A percentile compares a stretch with the other conserved stretches of the same genome.
phyloP scores from a whole-genome alignment of 2,888 invertebrate species.

The Andrena dorsata region DNA sequence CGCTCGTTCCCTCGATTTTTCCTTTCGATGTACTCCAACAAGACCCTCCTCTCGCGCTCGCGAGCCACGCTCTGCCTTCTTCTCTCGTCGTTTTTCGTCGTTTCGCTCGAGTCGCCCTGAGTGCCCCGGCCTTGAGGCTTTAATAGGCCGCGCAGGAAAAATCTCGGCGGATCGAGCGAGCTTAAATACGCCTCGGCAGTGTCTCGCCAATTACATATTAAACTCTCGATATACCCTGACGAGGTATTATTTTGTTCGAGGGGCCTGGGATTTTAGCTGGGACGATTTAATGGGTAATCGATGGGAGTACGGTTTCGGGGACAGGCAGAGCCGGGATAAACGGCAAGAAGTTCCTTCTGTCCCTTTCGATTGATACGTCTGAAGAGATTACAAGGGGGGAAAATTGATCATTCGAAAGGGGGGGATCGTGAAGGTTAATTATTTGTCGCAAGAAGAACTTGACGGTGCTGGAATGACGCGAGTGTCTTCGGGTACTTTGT shows the following conservation, averaged over 20 bases:
- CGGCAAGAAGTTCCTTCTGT: constrained; percentile 18
- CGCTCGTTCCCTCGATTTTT: constrained; percentile 5
- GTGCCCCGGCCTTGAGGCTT: constrained; percentile 6
- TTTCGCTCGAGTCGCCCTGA: background rate
- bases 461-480: background rate
- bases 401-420: background rate
- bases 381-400: background rate
- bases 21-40: constrained; percentile 1
- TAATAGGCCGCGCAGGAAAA: constrained; percentile 7
- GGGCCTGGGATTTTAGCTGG: background rate
- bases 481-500: background rate
- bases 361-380: constrained; percentile 12
- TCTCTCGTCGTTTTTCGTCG: background rate
- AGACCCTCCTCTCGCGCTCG: background rate
- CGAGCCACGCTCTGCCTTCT: background rate
- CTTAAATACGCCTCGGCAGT: constrained; percentile 1
- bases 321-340: constrained; percentile 13
- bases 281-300: constrained; percentile 33
- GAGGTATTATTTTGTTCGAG: constrained; percentile 37
- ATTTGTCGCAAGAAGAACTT: background rate
- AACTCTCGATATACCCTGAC: constrained; percentile 3
- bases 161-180: background rate
- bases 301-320: constrained; percentile 11
- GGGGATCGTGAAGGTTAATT: constrained; percentile 10
- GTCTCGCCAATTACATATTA: constrained; percentile 28